Conservation (phyloP, 1,140 invertebrate species). For the Augochlora pura region DNA sequence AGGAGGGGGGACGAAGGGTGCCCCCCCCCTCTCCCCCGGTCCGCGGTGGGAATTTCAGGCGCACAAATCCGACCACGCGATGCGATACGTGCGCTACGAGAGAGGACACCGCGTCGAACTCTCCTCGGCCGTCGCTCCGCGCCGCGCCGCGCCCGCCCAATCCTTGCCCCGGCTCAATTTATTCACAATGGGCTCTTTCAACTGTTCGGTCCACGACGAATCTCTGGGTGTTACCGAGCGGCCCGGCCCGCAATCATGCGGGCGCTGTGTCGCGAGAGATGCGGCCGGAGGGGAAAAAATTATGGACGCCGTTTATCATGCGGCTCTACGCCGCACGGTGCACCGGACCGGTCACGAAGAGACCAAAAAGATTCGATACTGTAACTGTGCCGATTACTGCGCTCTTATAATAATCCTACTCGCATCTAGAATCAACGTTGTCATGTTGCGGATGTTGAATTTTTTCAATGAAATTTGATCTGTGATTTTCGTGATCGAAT, state of each 20-base stretch:
- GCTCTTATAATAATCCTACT: no score
- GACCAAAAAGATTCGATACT: no score
- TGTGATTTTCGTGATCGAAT: no score
- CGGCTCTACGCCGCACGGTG: neutral
- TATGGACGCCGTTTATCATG: conserved; percentile 29
- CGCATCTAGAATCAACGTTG: no score
- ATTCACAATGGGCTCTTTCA: conserved; percentile 78
- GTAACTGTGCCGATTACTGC: no score
- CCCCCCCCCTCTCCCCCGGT: no score
- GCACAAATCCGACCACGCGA: conserved; percentile 52
- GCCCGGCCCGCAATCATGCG: conserved; percentile 66
- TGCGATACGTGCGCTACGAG: neutral
- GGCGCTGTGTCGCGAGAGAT: conserved; percentile 44
- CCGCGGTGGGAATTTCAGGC: conserved; percentile 59
- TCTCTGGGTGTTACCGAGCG: conserved; percentile 69
- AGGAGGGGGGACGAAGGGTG: neutral
- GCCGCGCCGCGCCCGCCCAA: conserved; percentile 5
- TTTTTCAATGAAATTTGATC: no score
- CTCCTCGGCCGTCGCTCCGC: neutral
- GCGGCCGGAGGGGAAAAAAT: conserved; percentile 12
- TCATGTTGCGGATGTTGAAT: no score
- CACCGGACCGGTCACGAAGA: no score
- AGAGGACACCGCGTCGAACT: conserved; percentile 19
- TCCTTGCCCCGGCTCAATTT: conserved; percentile 74
- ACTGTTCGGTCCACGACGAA: conserved; percentile 64